A percentile compares a stretch with the other conserved stretches of the same genome.
Evolutionary conservation across 2,888 invertebrate species (phyloP).

Genomic region (Rhorus exstirpatorius): DNA sequence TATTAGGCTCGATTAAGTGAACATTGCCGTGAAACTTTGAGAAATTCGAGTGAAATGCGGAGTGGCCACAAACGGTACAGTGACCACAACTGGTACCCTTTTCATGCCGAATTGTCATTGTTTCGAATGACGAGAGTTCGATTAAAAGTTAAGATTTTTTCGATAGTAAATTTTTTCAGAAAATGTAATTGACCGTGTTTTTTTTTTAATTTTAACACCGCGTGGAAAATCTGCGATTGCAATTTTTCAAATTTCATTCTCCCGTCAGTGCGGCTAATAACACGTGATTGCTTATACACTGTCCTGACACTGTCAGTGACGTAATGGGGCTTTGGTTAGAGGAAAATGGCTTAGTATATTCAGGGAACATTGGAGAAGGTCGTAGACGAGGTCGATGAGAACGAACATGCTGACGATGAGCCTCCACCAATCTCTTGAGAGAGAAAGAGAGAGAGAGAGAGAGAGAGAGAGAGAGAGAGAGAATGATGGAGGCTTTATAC

Average conservation of each 20-base stretch:
- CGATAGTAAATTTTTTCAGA: too few species aligned
- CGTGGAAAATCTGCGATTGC: background rate
- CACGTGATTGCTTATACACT: conserved; percentile 57
- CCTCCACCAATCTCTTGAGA: conserved; percentile 4
- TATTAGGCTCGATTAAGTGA: too few species aligned
- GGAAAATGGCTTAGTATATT: conserved; percentile 53
- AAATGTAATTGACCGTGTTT: too few species aligned
- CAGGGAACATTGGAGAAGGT: conserved; percentile 11
- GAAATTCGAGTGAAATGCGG: too few species aligned
- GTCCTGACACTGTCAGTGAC: conserved; percentile 70
- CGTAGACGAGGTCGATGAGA: conserved; percentile 41
- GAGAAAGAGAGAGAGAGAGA: background rate
- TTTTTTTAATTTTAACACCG: background rate
- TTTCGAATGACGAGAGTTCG: background rate
- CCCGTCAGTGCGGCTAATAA: conserved; percentile 12
- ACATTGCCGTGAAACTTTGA: too few species aligned
- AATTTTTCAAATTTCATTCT: background rate
- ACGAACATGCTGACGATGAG: conserved; percentile 41
- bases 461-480: conserved; percentile 6
- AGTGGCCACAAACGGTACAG: too few species aligned
- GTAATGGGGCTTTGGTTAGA: conserved; percentile 73
- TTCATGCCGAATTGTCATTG: background rate
- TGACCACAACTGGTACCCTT: too few species aligned
- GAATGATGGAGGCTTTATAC: conserved; percentile 32
- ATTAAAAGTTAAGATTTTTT: conserved; percentile 1